A percentile compares a stretch with the other conserved stretches of the same genome.
phyloP scores from a whole-genome alignment of 1,140 invertebrate genomes.

The Asbolus verrucosus region DNA sequence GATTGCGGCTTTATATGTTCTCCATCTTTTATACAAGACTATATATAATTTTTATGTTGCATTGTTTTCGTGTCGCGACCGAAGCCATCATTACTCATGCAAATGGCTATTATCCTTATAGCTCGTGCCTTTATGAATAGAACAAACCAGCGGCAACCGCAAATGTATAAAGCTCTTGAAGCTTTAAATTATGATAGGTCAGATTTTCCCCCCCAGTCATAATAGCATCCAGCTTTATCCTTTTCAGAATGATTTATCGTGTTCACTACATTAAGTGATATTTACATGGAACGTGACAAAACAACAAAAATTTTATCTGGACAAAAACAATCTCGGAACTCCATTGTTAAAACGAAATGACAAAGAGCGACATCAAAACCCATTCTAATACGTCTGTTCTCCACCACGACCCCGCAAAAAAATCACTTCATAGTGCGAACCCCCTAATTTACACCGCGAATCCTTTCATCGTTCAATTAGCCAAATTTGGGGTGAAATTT shows the following conservation, averaged over 20 bases:
- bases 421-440: not conserved
- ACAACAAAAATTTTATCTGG: slow-evolving; percentile 3
- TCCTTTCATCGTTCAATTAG: slow-evolving; percentile 7
- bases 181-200: slow-evolving; percentile 27
- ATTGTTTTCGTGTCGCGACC: no score
- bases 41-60: no score
- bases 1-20: no score
- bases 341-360: not conserved
- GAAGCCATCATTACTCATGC: slow-evolving; percentile 28
- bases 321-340: slow-evolving; percentile 5
- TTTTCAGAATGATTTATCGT: slow-evolving; percentile 3
- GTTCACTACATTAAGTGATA: slow-evolving; percentile 6
- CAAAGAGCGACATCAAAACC: not conserved
- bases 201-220: not conserved
- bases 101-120: slow-evolving; percentile 9
- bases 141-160: not conserved
- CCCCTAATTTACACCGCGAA: not conserved
- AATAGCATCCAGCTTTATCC: not conserved
- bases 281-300: slow-evolving; percentile 8
- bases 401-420: not conserved
- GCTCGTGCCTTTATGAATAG: slow-evolving; percentile 12
- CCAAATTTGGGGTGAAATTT: slow-evolving; percentile 5
- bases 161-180: slow-evolving; percentile 22
- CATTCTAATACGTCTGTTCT: no score
- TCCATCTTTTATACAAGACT: no score